Evolutionary conservation across 2,888 invertebrate species (phyloP).

Genomic region (Pterobdella sp.): DNA sequence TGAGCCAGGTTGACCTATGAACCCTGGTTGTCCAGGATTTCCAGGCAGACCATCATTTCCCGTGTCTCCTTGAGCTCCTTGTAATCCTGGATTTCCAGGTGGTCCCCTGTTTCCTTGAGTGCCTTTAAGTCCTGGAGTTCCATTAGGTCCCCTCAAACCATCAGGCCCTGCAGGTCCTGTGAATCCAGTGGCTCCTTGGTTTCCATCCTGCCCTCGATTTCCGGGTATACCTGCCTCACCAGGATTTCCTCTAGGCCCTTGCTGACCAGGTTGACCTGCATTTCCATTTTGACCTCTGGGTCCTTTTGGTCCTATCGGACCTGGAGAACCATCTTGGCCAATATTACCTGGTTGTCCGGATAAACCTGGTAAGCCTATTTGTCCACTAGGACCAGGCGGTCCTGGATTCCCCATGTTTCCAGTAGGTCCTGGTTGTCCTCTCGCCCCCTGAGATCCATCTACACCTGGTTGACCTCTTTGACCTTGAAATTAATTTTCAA

Average conservation of each 20-base stretch:
- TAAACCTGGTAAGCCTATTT: slow-evolving; percentile 40
- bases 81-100: slow-evolving; percentile 23
- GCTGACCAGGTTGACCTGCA: slow-evolving; percentile 31
- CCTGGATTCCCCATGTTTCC: slow-evolving; percentile 33
- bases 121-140: slow-evolving; percentile 27
- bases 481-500: background rate
- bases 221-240: slow-evolving; percentile 32
- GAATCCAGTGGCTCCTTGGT: slow-evolving; percentile 30
- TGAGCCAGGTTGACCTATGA: slow-evolving; percentile 55
- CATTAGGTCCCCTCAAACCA: slow-evolving; percentile 25
- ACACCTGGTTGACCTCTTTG: background rate
- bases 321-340: slow-evolving; percentile 27
- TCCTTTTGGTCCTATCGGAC: slow-evolving; percentile 33
- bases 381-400: slow-evolving; percentile 30
- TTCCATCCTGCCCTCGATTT: slow-evolving; percentile 31
- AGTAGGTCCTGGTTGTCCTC: slow-evolving; percentile 29
- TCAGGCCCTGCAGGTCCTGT: slow-evolving; percentile 24
- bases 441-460: slow-evolving; percentile 23
- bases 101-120: slow-evolving; percentile 23
- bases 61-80: background rate
- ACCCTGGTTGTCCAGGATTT: slow-evolving; percentile 52
- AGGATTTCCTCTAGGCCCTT: slow-evolving; percentile 31
- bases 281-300: slow-evolving; percentile 30
- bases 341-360: slow-evolving; percentile 29
- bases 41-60: slow-evolving; percentile 17